phyloP scores from a whole-genome alignment of 2,113 vertebrate genomes.

The Grammatotria lemairii region DNA sequence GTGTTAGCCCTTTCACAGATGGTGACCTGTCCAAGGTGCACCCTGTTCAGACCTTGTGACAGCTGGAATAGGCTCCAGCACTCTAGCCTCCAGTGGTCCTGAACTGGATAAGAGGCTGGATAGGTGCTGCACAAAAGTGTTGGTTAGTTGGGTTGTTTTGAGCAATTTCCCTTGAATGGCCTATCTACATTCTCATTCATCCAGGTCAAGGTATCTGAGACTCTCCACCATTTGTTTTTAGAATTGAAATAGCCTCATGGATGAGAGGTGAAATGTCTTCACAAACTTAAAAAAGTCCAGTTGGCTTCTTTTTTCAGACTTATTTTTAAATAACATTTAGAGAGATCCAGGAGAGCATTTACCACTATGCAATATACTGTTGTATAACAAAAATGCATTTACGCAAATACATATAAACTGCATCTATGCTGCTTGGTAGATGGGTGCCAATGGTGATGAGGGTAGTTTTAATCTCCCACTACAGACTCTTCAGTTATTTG shows the following conservation, averaged over 20 bases:
- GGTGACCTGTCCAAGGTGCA: not conserved
- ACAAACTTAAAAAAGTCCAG: not conserved
- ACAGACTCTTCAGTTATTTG: not conserved
- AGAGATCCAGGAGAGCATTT: not conserved
- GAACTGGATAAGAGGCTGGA: not conserved
- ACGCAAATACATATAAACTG: not conserved
- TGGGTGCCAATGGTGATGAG: not conserved
- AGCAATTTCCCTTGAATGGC: not conserved
- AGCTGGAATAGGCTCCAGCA: not conserved
- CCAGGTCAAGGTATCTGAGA: not conserved
- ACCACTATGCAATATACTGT: not conserved
- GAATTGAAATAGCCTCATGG: not conserved
- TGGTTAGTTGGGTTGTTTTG: fast-evolving
- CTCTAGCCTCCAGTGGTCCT: not conserved
- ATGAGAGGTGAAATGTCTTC: not conserved
- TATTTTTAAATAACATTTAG: fast-evolving
- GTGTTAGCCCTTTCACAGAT: not conserved
- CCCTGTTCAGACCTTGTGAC: not conserved
- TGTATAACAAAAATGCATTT: not conserved
- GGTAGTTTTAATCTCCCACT: not conserved
- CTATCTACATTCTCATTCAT: not conserved
- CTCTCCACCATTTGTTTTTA: not conserved
- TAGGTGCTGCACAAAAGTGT: not conserved
- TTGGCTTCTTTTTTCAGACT: not conserved
- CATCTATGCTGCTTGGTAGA: not conserved